Base-by-base conservation (phyloP, 2,888 invertebrate species). In the Acleris literana region DNA sequence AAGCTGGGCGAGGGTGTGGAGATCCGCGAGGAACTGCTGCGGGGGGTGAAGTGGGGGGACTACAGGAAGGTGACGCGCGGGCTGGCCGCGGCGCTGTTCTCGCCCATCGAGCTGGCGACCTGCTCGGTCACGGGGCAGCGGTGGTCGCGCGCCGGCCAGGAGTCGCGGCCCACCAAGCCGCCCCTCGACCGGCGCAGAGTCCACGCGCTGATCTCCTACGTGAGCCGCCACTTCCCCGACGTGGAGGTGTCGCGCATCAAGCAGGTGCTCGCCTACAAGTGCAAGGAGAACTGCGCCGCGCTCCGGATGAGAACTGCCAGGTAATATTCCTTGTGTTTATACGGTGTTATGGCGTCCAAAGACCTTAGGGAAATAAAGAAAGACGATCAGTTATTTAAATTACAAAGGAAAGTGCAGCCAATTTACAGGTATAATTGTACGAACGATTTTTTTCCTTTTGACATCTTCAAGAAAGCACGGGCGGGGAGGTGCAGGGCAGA, bases 101-200 rank as follows among this genome's bases (percentile, higher is more conserved):
- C 95, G 74, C 95, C 95, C 11, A 94, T 95, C 71, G 96, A 96
- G 85, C 87, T 96, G 81, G 96, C 95, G 17, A 95, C 95, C 25
- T 95, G 95, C 83, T 95, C 95, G 17, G 96, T 96, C 60, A 96
- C 96, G 58, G 96, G 96, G 49, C 96, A 96, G 89, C 93, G 96
- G 69, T 96, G 95, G 95, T 95, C 95, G 76, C 93, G 95, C 53
- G 95, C 95, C 49, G 95, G 95, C 4, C 95, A 94, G 74, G 95
- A 95, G 74, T 94, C 95, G 73, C 93, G 95, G 48, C 95, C 95
- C n/a, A 95, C 95, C 48, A 96, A 96, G 84, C 96, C 95, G 61
- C 95, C 96, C 55, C 87, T 96, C 66, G 95, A 96, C 85, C 92
- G 95, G 56, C 94, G 94, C 81, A 94, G 95, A 82, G 95, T 96